Conservation (phyloP, 2,888 invertebrate species). For the Seira sanloemensis region DNA sequence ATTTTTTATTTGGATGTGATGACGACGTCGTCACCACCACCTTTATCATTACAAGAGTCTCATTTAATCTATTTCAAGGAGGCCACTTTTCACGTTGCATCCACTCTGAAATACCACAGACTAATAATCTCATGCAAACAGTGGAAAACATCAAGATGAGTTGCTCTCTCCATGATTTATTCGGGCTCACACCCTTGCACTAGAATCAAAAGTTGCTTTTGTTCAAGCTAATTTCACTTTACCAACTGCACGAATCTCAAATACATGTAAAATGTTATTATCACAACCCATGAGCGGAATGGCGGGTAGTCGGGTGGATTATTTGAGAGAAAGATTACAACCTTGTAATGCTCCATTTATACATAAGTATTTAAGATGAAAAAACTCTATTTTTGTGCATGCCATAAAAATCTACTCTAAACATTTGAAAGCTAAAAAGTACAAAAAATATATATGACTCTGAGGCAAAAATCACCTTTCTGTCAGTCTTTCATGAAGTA, state of each 20-base stretch:
- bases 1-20: slow-evolving; percentile 28
- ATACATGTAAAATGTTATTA: background rate
- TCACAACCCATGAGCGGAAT: background rate
- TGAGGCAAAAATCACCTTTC: background rate
- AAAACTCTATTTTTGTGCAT: no score
- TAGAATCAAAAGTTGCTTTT: background rate
- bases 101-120: slow-evolving; percentile 8
- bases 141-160: background rate
- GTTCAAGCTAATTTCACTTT: no score
- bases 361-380: background rate
- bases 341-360: background rate
- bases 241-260: no score
- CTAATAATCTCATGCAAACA: slow-evolving; percentile 10
- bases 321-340: background rate
- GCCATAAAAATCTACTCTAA: background rate
- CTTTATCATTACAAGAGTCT: slow-evolving; percentile 5
- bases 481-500: background rate
- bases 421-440: background rate
- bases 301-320: background rate
- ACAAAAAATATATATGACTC: background rate
- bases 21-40: slow-evolving; percentile 39
- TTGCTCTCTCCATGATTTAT: background rate
- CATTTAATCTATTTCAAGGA: slow-evolving; percentile 32
- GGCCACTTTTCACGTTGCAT: slow-evolving; percentile 22
- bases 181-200: background rate